A percentile compares a stretch with the other conserved stretches of the same genome.
Evolutionary conservation across 2,797 vertebrate species (phyloP).

Genomic region (Harpagifer antarcticus): DNA sequence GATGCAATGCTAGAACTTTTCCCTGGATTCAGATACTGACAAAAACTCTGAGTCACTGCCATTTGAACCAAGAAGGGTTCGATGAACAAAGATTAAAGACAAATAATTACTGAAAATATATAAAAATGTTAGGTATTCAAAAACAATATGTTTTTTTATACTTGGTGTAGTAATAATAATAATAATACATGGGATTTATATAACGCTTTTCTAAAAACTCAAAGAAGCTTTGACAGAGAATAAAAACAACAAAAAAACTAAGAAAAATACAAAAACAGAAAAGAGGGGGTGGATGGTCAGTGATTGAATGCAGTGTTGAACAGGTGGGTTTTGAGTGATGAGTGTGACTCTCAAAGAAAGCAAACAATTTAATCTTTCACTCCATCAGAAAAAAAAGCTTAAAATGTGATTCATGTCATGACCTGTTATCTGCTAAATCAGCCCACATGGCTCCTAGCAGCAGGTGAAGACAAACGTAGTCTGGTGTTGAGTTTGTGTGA

Average conservation of each 20-base stretch:
- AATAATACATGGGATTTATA: too few relatives aligned
- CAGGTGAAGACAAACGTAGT: conserved; percentile 7
- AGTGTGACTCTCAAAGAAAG: neutral
- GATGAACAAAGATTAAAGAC: neutral
- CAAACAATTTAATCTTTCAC: neutral
- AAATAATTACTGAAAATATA: too few relatives aligned
- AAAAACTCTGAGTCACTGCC: neutral
- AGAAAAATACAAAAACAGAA: too few relatives aligned
- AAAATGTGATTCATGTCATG: neutral
- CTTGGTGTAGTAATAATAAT: too few relatives aligned
- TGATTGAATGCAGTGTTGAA: too few relatives aligned
- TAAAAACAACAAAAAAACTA: too few relatives aligned
- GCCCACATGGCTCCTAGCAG: neutral
- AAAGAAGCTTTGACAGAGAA: too few relatives aligned
- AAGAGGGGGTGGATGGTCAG: too few relatives aligned
- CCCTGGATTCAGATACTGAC: neutral
- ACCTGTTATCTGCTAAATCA: conserved; percentile 9
- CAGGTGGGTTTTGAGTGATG: too few relatives aligned
- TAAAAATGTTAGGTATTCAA: neutral
- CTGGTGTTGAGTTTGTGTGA: neutral
- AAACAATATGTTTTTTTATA: neutral
- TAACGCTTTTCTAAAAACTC: too few relatives aligned
- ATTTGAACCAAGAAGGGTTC: neutral
- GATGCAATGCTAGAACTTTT: conserved; percentile 56
- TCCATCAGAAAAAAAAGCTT: neutral